phyloP scores from a whole-genome alignment of 2,888 invertebrate species.

The Tortrix viridana region DNA sequence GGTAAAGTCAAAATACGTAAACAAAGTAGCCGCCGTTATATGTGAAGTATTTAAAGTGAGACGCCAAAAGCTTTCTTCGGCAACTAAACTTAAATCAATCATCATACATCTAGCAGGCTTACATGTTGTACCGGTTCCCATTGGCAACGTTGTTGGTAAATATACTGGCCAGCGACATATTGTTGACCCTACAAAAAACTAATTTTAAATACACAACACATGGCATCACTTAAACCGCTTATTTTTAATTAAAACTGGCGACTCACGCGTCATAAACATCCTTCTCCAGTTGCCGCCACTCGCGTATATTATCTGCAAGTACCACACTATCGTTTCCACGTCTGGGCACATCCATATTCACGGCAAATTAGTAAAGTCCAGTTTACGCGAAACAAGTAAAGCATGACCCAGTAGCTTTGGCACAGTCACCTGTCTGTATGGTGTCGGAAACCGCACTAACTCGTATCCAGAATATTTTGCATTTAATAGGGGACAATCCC shows the following conservation, averaged over 20 bases:
- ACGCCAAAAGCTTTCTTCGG: no score
- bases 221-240: not conserved
- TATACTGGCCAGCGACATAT: not conserved
- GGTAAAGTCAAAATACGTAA: not conserved
- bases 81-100: no score
- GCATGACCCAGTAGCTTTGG: no score
- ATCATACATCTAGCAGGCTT: not conserved
- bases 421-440: constrained; percentile 22
- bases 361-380: no score
- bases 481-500: constrained; percentile 29
- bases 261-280: constrained; percentile 29
- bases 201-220: not conserved
- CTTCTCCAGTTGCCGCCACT: constrained; percentile 32
- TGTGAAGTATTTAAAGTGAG: no score
- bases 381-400: no score
- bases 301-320: constrained; percentile 29
- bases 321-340: constrained; percentile 8
- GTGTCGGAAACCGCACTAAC: constrained; percentile 19
- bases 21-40: no score
- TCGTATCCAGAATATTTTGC: constrained; percentile 19
- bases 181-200: not conserved
- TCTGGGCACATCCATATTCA: no score
- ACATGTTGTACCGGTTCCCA: not conserved
- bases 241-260: not conserved
- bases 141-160: not conserved